Conservation (phyloP, 2,797 vertebrate genomes). For the Poliocrania exsul region DNA sequence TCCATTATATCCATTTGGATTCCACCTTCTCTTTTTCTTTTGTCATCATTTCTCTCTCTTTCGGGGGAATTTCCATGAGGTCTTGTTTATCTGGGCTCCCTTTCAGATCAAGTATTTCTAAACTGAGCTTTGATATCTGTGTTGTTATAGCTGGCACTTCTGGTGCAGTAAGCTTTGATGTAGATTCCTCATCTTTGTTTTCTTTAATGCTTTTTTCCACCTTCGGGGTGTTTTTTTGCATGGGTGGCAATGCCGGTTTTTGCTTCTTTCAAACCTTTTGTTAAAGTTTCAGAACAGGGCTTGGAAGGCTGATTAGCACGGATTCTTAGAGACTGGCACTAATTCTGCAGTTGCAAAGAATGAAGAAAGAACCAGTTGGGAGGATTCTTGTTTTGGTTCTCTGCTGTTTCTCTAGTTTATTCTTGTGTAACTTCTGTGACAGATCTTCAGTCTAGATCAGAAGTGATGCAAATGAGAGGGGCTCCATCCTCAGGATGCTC, state of each 20-base stretch:
- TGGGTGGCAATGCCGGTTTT: neutral
- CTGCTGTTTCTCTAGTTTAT: neutral
- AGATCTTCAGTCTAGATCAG: neutral
- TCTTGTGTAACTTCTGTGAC: neutral
- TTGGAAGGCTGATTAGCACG: neutral
- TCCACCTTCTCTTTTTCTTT: neutral
- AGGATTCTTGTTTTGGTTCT: neutral
- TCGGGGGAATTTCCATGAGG: neutral
- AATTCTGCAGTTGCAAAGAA: neutral
- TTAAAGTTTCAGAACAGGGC: neutral
- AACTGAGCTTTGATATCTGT: neutral
- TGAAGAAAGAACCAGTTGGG: neutral
- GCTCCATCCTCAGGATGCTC: neutral
- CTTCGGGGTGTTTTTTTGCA: slow-evolving; percentile 29
- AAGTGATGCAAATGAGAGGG: neutral
- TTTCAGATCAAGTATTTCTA: neutral
- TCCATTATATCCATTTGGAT: fast-evolving
- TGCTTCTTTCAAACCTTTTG: neutral
- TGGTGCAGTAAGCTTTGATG: neutral
- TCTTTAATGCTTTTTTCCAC: slow-evolving; percentile 67
- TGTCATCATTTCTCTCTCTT: neutral
- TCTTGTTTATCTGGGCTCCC: neutral
- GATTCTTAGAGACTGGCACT: neutral
- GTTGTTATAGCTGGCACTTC: neutral
- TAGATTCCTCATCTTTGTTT: slow-evolving; percentile 53